Base-by-base conservation (phyloP, 1,140 invertebrate species). In the Leguminivora glycinivorella region DNA sequence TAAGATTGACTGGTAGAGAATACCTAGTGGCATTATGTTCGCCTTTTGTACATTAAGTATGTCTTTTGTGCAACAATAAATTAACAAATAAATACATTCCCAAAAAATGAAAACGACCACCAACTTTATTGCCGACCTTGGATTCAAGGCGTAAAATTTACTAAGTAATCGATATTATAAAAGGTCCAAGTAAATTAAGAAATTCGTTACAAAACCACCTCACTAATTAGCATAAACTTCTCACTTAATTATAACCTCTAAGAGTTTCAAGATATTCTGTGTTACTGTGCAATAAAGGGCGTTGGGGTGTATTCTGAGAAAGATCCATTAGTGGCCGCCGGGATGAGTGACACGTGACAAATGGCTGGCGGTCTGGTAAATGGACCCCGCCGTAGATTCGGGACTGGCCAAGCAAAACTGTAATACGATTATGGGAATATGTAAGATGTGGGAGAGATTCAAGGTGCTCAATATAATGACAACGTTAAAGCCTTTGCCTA, bases 301-400 rank as follows among this genome's bases (percentile, higher is more conserved):
- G 58, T 29, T 63, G 29, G 58, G 58, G 58, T 63, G 26, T 63
- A 63, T 63, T 63, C 58, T 63, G 58, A 63, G 58, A 22, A 63
- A 63, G 58, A 63, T 63, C 58, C 58, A 63, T 63, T 63, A 63
- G 58, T 29, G 29, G 26, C 58, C 58, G 58, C 12, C 58, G n/a
- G 58, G 58, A 63, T 63, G 58, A 63, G 58, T 63, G 58, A 63
- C 58, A 63, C 58, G 58, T 63, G 58, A 63, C 58, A 63, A 63
- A 63, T 63, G 58, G 58, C 58, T 26, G 26, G 58, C 58, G 58
- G 58, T 63, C 34, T 29, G 26, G 58, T 63, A 31, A 63, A 63
- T 63, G 58, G 58, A 63, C 29, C 26, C 17, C 26, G 58, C 14
- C 58, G 58, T 63, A 63, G 58, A 63, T 34, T 63, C 58, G 58